A percentile compares a stretch with the other conserved stretches of the same genome.
Evolutionary conservation across 2,113 vertebrate genomes (phyloP).

Genomic region (Dromiciops gliroides): DNA sequence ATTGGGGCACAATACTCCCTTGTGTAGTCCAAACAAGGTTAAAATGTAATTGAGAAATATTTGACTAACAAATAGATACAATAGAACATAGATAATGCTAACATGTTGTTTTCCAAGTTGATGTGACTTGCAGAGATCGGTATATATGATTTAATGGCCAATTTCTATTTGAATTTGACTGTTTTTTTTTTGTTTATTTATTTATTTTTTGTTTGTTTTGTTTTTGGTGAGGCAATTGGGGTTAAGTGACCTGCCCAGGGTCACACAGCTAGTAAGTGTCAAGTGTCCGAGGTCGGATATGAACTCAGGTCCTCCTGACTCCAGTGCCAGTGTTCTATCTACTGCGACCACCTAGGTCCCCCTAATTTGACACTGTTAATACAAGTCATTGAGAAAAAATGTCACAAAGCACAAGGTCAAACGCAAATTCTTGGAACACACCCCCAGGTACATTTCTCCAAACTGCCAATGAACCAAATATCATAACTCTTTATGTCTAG

Average conservation of each 20-base stretch:
- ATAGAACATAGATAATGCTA: background rate
- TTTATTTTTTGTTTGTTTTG: too few species aligned
- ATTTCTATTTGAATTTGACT: background rate
- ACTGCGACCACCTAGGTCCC: too few species aligned
- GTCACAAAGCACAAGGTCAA: background rate
- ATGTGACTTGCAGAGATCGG: background rate
- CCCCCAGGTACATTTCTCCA: background rate
- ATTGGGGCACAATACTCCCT: background rate
- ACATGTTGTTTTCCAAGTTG: background rate
- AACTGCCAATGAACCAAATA: background rate
- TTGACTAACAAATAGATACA: background rate
- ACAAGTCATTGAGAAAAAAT: background rate
- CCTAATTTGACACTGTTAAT: too few species aligned
- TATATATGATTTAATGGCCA: background rate
- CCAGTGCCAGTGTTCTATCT: too few species aligned
- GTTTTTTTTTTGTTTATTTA: too few species aligned
- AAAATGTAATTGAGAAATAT: background rate
- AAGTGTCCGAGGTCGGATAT: too few species aligned
- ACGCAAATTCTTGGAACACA: background rate
- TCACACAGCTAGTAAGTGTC: too few species aligned
- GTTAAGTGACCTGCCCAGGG: too few species aligned
- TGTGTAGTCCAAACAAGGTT: background rate
- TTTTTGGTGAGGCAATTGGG: too few species aligned
- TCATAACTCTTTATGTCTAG: background rate
- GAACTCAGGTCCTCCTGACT: too few species aligned